Evolutionary conservation across 2,888 invertebrate species (phyloP).

Genomic region (Carabus problematicus): DNA sequence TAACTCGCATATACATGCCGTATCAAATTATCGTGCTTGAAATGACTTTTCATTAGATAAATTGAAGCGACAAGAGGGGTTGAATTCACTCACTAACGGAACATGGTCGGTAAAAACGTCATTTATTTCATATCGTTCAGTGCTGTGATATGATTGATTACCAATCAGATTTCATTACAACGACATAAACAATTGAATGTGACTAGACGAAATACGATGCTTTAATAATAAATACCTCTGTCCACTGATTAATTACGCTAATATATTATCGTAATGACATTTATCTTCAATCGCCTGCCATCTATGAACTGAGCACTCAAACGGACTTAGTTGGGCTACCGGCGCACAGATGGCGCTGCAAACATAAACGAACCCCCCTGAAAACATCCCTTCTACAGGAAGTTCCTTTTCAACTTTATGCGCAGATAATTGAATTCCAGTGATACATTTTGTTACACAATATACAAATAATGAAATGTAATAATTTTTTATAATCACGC

Average conservation of each 20-base stretch:
- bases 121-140: neutral
- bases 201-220: neutral
- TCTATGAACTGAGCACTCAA: neutral
- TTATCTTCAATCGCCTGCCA: neutral
- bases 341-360: neutral
- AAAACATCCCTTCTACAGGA: too few relatives aligned
- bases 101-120: conserved; percentile 15
- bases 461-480: neutral
- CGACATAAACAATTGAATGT: neutral
- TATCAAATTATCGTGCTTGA: conserved; percentile 36
- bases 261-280: neutral
- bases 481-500: neutral
- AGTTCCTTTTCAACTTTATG: too few relatives aligned
- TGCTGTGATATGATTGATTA: too few relatives aligned
- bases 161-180: neutral
- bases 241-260: neutral
- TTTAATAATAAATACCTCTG: neutral
- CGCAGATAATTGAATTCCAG: neutral
- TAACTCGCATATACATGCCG: conserved; percentile 26
- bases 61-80: conserved; percentile 30
- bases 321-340: neutral
- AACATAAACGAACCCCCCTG: neutral
- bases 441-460: neutral
- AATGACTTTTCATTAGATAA: conserved; percentile 34
- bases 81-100: conserved; percentile 16